A percentile compares a stretch with the other conserved stretches of the same genome.
Evolutionary conservation across 1,140 invertebrate genomes (phyloP).

Genomic region (Neoseiulus cucumeris): DNA sequence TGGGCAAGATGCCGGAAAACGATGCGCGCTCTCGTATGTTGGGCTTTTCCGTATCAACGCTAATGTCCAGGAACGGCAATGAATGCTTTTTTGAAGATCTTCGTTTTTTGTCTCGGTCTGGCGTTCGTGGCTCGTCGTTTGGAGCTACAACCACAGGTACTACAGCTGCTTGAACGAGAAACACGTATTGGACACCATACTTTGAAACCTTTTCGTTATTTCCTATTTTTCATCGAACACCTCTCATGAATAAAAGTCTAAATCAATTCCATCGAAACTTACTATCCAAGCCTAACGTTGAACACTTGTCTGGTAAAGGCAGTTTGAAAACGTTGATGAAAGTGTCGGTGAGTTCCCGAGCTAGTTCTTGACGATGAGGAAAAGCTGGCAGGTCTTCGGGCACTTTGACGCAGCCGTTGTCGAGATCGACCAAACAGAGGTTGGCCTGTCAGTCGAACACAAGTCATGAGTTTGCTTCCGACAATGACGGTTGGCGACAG

Average conservation of each 20-base stretch:
- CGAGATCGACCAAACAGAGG: slow-evolving; percentile 87
- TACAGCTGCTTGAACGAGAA: slow-evolving; percentile 5
- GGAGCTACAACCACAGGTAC: slow-evolving; percentile 13
- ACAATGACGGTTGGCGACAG: not conserved
- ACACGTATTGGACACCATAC: no score
- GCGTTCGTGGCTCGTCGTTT: slow-evolving; percentile 12
- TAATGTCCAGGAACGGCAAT: slow-evolving; percentile 8
- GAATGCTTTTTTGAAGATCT: slow-evolving; percentile 6
- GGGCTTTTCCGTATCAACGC: not conserved
- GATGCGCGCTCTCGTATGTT: not conserved
- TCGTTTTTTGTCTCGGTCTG: slow-evolving; percentile 3
- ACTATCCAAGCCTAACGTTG: slow-evolving; percentile 14
- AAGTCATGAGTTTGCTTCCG: not conserved
- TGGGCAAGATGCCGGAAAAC: slow-evolving; percentile 29
- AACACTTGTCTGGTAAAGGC: slow-evolving; percentile 29
- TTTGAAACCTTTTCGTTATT: no score
- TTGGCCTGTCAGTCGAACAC: slow-evolving; percentile 43
- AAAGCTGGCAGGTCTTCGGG: slow-evolving; percentile 87
- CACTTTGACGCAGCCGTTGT: slow-evolving; percentile 67
- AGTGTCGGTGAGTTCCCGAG: slow-evolving; percentile 56
- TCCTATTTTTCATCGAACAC: no score
- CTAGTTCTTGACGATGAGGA: slow-evolving; percentile 66
- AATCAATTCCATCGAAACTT: not conserved
- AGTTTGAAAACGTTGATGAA: slow-evolving; percentile 35
- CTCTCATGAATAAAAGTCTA: no score